Evolutionary conservation across 2,888 invertebrate genomes (phyloP).

Genomic region (Empis stercorea): DNA sequence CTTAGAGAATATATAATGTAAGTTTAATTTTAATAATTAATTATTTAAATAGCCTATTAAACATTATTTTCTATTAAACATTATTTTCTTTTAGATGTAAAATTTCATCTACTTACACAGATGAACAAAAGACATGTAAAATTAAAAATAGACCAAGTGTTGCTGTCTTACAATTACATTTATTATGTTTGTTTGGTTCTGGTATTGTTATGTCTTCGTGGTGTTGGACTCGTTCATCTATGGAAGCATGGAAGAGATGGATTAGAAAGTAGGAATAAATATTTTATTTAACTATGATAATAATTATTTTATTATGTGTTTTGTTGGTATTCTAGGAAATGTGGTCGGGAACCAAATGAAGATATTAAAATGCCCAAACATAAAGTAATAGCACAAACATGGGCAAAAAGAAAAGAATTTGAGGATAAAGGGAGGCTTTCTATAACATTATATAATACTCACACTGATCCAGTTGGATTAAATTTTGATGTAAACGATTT

Average conservation of each 20-base stretch:
- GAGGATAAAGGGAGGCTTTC: constrained; percentile 74
- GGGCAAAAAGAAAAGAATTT: constrained; percentile 73
- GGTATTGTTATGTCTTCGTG: constrained; percentile 86
- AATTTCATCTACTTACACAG: constrained; percentile 26
- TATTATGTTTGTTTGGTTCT: constrained; percentile 69
- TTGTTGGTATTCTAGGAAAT: constrained; percentile 35
- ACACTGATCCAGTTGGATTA: constrained; percentile 82
- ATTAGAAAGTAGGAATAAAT: constrained; percentile 52
- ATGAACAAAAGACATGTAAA: constrained; percentile 42
- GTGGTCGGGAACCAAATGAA: constrained; percentile 52
- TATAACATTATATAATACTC: constrained; percentile 72
- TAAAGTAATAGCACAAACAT: constrained; percentile 83
- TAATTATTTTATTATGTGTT: too few species aligned
- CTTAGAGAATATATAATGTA: constrained; percentile 71
- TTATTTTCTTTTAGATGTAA: constrained; percentile 30
- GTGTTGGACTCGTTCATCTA: constrained; percentile 82
- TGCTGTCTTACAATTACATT: constrained; percentile 66
- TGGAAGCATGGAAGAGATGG: constrained; percentile 76
- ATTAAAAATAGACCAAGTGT: constrained; percentile 64
- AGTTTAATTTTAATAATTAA: too few species aligned
- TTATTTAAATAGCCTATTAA: too few species aligned
- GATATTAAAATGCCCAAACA: constrained; percentile 72
- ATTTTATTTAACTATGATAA: neutral
- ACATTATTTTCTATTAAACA: too few species aligned
- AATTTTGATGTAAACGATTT: constrained; percentile 48